phyloP scores from a whole-genome alignment of 2,113 vertebrate genomes.

The Coregonus clupeaformis region DNA sequence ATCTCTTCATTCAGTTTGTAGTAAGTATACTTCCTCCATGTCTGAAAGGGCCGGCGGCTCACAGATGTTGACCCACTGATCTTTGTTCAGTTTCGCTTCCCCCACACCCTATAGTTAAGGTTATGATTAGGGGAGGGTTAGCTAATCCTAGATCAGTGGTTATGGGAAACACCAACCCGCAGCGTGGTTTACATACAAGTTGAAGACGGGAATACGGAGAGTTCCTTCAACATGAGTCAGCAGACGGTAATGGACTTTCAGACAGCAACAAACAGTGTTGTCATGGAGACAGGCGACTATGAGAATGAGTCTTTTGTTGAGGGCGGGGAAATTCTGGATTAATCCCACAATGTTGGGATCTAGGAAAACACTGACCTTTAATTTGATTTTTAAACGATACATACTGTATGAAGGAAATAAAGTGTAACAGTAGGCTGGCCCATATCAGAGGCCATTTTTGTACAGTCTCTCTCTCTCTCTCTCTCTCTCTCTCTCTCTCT shows the following conservation, averaged over 20 bases:
- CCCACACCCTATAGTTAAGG: background rate
- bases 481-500: background rate
- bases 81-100: background rate
- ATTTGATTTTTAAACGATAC: constrained; percentile 21
- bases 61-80: background rate
- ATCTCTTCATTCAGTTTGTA: no score
- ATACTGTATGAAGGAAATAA: background rate
- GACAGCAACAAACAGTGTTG: constrained; percentile 45
- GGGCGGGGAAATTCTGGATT: constrained; percentile 3
- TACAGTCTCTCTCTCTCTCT: background rate
- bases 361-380: constrained; percentile 44
- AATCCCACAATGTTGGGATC: constrained; percentile 12
- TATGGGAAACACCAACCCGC: background rate
- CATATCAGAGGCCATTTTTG: no score
- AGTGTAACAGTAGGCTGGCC: no score
- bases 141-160: background rate
- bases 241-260: constrained; percentile 28
- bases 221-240: constrained; percentile 46
- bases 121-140: background rate
- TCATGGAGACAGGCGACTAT: constrained; percentile 35
- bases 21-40: no score
- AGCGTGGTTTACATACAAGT: background rate
- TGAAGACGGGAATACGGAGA: constrained; percentile 2
- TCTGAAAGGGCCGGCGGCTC: no score
- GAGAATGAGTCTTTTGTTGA: constrained; percentile 46